Conservation (phyloP, 2,888 invertebrate species). For the Aporophyla lueneburgensis region DNA sequence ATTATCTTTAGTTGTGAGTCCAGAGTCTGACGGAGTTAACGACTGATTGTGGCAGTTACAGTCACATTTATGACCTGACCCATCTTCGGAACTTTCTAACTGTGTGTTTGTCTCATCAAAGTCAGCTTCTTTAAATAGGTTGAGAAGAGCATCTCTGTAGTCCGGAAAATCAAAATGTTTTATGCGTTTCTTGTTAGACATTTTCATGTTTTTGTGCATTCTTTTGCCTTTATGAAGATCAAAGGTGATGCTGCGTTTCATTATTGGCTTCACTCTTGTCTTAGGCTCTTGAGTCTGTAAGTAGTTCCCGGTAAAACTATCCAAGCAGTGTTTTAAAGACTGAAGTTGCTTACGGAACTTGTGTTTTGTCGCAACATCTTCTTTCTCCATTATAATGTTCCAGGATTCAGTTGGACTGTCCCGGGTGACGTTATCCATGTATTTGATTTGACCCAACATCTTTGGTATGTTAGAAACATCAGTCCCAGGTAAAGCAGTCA, state of each 20-base stretch:
- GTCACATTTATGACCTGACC: slow-evolving; percentile 64
- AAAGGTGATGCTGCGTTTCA: slow-evolving; percentile 67
- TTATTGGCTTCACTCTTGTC: slow-evolving; percentile 44
- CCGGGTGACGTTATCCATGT: slow-evolving; percentile 71
- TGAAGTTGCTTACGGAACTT: slow-evolving; percentile 81
- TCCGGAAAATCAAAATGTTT: slow-evolving; percentile 86
- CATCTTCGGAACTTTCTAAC: slow-evolving; percentile 48
- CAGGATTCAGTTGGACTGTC: slow-evolving; percentile 78
- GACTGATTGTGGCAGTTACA: slow-evolving; percentile 78
- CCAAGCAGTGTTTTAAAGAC: slow-evolving; percentile 79
- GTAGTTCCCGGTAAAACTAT: slow-evolving; percentile 76
- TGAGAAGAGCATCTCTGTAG: slow-evolving; percentile 81
- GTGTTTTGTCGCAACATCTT: slow-evolving; percentile 77
- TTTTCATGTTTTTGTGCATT: slow-evolving; percentile 67
- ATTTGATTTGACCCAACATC: slow-evolving; percentile 70
- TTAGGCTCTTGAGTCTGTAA: slow-evolving; percentile 69
- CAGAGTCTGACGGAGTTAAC: slow-evolving; percentile 76
- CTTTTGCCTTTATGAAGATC: slow-evolving; percentile 70
- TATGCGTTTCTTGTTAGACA: slow-evolving; percentile 81
- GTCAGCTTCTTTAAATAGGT: slow-evolving; percentile 76
- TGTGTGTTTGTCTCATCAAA: slow-evolving; percentile 59
- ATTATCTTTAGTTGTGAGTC: slow-evolving; percentile 76
- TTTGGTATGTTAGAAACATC: slow-evolving; percentile 73
- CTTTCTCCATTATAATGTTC: slow-evolving; percentile 83
- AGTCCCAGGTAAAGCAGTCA: slow-evolving; percentile 71